Conservation (phyloP, 1,140 invertebrate genomes). For the Megalonaias nervosa region DNA sequence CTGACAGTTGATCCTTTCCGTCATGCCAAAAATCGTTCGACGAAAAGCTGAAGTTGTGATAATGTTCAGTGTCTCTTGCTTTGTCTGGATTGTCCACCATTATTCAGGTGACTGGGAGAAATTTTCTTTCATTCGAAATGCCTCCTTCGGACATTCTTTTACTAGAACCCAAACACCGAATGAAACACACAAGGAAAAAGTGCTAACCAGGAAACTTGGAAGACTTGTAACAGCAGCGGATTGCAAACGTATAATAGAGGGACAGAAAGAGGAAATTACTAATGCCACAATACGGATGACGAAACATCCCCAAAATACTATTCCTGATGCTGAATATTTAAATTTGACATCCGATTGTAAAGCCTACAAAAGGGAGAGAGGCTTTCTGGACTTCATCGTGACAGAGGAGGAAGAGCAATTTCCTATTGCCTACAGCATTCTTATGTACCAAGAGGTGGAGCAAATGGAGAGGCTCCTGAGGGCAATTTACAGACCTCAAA, state of each 20-base stretch:
- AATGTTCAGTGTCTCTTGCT: too few species aligned
- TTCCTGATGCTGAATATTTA: conserved; percentile 22
- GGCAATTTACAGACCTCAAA: conserved; percentile 65
- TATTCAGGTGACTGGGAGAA: too few species aligned
- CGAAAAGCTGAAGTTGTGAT: too few species aligned
- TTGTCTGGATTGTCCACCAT: too few species aligned
- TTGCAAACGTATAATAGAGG: background rate
- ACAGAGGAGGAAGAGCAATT: conserved; percentile 46
- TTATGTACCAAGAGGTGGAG: conserved; percentile 52
- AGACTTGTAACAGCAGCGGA: background rate
- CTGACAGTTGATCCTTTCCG: too few species aligned
- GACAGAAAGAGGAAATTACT: background rate
- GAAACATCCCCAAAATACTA: background rate
- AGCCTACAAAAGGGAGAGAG: conserved; percentile 7
- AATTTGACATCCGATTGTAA: conserved; percentile 25
- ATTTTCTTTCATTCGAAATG: too few species aligned
- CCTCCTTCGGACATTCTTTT: too few species aligned
- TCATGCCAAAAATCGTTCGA: too few species aligned
- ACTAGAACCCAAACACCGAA: too few species aligned
- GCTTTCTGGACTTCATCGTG: conserved; percentile 5
- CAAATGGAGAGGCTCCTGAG: conserved; percentile 59
- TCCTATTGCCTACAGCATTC: conserved; percentile 54
- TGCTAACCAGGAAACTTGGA: too few species aligned
- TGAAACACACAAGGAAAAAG: too few species aligned
- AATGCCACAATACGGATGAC: background rate